Conservation (phyloP, 2,797 vertebrate species). For the Xerus rutilus region DNA sequence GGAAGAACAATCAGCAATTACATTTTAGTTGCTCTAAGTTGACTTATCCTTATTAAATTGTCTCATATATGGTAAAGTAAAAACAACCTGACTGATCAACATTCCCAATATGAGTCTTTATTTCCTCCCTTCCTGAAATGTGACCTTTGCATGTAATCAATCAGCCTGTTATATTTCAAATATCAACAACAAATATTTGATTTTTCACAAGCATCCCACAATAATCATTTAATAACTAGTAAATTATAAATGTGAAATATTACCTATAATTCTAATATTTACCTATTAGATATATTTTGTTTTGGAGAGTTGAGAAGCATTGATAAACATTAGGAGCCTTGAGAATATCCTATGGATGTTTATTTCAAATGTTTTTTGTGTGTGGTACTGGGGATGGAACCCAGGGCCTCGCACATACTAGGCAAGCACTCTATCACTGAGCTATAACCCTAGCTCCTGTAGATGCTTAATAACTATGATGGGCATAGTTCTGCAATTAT, state of each 20-base stretch:
- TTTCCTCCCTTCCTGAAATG: background rate
- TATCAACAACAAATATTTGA: background rate
- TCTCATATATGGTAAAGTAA: background rate
- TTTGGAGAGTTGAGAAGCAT: background rate
- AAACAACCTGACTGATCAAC: background rate
- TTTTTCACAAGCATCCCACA: background rate
- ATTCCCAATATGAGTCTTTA: background rate
- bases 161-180: background rate
- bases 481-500: background rate
- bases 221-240: background rate
- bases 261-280: background rate
- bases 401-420: no score
- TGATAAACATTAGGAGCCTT: background rate
- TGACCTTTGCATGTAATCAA: background rate
- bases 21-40: background rate
- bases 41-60: background rate
- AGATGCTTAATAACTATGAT: background rate
- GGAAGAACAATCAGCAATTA: background rate
- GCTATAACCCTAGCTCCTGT: no score
- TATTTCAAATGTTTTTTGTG: background rate
- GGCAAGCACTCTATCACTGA: no score
- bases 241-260: background rate
- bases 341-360: background rate
- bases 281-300: background rate
- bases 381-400: no score